Percentiles rank a stretch among this genome's conserved stretches.
Conservation (phyloP, 2,888 invertebrate genomes). For the Drosophila mayaguana region DNA sequence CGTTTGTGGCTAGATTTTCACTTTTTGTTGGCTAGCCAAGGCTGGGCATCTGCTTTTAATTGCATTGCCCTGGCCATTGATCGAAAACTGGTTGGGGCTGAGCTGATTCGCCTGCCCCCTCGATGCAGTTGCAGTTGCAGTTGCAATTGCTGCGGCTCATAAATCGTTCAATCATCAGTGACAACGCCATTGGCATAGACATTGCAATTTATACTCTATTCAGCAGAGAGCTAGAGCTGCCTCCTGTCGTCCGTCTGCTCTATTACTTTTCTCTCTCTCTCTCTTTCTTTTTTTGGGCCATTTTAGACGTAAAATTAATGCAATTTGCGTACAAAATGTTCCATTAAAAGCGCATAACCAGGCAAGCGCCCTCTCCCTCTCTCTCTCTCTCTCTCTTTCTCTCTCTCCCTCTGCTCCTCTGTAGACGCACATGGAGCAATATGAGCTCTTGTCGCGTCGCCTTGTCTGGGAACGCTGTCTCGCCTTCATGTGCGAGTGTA, state of each 20-base stretch:
- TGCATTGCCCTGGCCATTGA: slow-evolving; percentile 45
- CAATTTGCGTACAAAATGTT: slow-evolving; percentile 76
- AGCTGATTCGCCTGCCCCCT: no score
- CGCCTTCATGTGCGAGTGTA: slow-evolving; percentile 50
- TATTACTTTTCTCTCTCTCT: neutral
- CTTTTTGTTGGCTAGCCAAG: neutral
- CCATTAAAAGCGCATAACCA: slow-evolving; percentile 72
- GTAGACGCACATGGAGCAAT: slow-evolving; percentile 51
- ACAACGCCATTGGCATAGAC: slow-evolving; percentile 60
- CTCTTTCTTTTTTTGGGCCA: slow-evolving; percentile 6
- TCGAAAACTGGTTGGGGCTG: slow-evolving; percentile 44
- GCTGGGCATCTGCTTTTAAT: slow-evolving; percentile 65
- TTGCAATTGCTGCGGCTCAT: slow-evolving; percentile 51
- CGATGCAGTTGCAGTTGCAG: neutral
- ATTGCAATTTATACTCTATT: slow-evolving; percentile 31
- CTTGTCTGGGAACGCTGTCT: slow-evolving; percentile 54
- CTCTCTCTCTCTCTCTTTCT: no score
- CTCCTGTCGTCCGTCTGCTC: no score
- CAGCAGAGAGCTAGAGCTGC: neutral
- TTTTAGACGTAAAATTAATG: slow-evolving; percentile 70
- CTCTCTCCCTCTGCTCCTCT: no score
- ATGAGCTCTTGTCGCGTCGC: slow-evolving; percentile 73
- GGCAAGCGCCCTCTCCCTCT: neutral
- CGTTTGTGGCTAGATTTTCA: slow-evolving; percentile 27
- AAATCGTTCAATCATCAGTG: slow-evolving; percentile 78